A percentile compares a stretch with the other conserved stretches of the same genome.
These are phyloP conservation scores for Pseudococcus viburni DNA, from an alignment of 2,888 invertebrate genomes.

Conservation along the genomic window DNA sequence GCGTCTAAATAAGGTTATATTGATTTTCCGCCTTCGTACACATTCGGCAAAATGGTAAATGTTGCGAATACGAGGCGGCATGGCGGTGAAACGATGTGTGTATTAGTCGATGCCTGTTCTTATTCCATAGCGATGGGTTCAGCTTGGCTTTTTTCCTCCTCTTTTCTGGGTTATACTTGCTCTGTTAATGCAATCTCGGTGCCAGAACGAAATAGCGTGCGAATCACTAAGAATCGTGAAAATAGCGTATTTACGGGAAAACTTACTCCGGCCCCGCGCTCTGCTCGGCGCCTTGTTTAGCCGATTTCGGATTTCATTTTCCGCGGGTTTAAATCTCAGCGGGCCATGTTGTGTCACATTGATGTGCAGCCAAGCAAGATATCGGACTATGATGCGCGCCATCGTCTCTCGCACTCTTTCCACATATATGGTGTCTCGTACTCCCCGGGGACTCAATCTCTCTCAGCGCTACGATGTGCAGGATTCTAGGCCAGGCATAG, in stretches of 20 bases:
- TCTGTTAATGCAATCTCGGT: constrained; percentile 40
- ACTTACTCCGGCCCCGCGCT: neutral
- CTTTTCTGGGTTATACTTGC: neutral
- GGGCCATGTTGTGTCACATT: constrained; percentile 68
- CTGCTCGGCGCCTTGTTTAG: constrained; percentile 1
- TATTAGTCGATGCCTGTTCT: constrained; percentile 9
- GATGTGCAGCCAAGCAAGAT: constrained; percentile 65
- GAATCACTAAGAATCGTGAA: constrained; percentile 62
- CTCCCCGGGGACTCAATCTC: constrained; percentile 22
- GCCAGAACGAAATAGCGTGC: constrained; percentile 31
- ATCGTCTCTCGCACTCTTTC: neutral
- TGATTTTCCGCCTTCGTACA: constrained; percentile 26
- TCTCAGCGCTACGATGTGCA: neutral
- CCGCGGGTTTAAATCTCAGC: constrained; percentile 66
- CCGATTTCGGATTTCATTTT: constrained; percentile 66
- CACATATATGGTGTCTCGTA: constrained; percentile 44
- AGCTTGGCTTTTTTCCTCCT: neutral
- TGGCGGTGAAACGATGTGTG: neutral
- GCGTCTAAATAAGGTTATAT: constrained; percentile 39
- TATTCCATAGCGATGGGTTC: neutral
- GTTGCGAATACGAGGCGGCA: constrained; percentile 4
- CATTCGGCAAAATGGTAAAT: constrained; percentile 33
- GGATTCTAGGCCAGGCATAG: constrained; percentile 28
- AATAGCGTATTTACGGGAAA: constrained; percentile 63
- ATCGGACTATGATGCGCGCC: constrained; percentile 62